phyloP scores from a whole-genome alignment of 1,140 invertebrate species.

The Adoxophyes honmai region DNA sequence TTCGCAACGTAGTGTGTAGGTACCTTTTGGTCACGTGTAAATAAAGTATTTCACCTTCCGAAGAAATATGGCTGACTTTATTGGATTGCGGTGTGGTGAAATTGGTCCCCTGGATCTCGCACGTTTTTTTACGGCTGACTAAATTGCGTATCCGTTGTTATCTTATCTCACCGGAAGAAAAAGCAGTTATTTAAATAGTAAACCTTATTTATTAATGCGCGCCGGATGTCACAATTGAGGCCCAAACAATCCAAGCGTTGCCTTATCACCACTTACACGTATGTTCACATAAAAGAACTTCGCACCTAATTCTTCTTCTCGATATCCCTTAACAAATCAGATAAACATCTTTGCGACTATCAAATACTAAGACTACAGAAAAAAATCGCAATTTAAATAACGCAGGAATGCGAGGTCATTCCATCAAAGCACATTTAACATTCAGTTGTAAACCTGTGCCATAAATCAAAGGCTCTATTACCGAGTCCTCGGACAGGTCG shows the following conservation, averaged over 20 bases:
- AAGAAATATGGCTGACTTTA: too few relatives aligned
- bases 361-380: too few relatives aligned
- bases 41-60: too few relatives aligned
- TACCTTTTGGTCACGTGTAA: not conserved
- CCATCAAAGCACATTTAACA: too few relatives aligned
- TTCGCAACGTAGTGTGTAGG: slow-evolving; percentile 18
- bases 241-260: slow-evolving; percentile 1
- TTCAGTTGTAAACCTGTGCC: not conserved
- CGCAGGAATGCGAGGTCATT: too few relatives aligned
- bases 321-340: too few relatives aligned
- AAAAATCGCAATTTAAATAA: too few relatives aligned
- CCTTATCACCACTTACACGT: slow-evolving; percentile 5
- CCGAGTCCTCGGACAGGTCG: slow-evolving; percentile 18
- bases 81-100: too few relatives aligned
- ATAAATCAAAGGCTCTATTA: slow-evolving; percentile 7
- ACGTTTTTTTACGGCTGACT: too few relatives aligned
- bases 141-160: not conserved
- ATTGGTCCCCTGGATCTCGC: too few relatives aligned
- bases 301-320: too few relatives aligned
- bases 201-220: slow-evolving; percentile 15
- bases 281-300: not conserved
- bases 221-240: slow-evolving; percentile 13
- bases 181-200: slow-evolving; percentile 10
- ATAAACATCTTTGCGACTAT: too few relatives aligned
- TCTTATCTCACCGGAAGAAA: slow-evolving; percentile 14